A percentile compares a stretch with the other conserved stretches of the same genome.
These are phyloP conservation scores for Harpalus rubripes DNA, from an alignment of 2,888 invertebrate species.

Conservation along the genomic window DNA sequence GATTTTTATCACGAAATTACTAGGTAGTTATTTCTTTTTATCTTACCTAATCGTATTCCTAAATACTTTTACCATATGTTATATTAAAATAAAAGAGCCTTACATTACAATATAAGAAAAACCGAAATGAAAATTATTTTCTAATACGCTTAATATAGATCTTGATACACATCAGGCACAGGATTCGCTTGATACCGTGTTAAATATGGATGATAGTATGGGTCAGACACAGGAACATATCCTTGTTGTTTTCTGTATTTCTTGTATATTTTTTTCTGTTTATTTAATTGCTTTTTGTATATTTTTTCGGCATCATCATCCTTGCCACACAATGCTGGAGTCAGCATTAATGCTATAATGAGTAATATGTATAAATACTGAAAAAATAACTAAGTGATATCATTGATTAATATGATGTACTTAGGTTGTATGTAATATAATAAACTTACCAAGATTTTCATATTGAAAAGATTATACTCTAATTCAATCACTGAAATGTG, in stretches of 20 bases:
- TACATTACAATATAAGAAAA: too few species aligned
- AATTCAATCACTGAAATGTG: background rate
- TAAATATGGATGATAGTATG: background rate
- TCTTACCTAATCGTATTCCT: too few species aligned
- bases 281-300: background rate
- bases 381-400: background rate
- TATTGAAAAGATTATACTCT: background rate
- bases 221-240: background rate
- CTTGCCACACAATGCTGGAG: background rate
- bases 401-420: background rate
- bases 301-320: constrained; percentile 2
- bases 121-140: background rate
- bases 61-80: too few species aligned
- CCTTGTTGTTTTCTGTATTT: background rate
- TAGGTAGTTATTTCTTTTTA: too few species aligned
- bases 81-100: too few species aligned
- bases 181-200: background rate
- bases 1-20: too few species aligned
- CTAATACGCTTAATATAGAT: background rate
- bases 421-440: background rate
- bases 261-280: background rate
- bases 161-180: background rate
- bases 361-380: background rate
- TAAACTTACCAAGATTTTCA: background rate
- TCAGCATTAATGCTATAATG: background rate